Base-by-base conservation (phyloP, 2,888 invertebrate species). In the Caenorhabditis sp. region DNA sequence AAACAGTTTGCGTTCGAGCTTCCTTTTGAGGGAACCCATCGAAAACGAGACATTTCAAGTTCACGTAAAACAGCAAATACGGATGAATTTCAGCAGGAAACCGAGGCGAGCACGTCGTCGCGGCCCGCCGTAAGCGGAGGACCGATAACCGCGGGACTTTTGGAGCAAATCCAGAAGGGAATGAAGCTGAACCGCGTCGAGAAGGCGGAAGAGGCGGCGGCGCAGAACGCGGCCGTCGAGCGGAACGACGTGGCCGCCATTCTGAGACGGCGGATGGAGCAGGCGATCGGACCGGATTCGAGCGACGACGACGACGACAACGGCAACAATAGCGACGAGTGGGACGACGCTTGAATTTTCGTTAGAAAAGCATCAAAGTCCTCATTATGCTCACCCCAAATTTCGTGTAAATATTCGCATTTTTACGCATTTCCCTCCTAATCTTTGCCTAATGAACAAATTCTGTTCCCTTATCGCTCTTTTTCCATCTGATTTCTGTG, bases 211-310 rank as follows among this genome's bases (percentile, higher is more conserved):
- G 86, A 87, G 59, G 74, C 65, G 43, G 86, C 75, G 17, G 80
- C 83, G 17, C 82, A 83, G 45, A 78, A 81, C 37, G 82, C 83
- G 2, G 80, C 79, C 7, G 61, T 74, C 11, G 73, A 81, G 22
- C 63, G 68, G 15, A 86, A 89, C 63, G 85, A 87, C 53, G 88
- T 89, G 52, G 89, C 88, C 9, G 88, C 87, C 9, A 87, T 89
- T 70, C 75, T 89, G 61, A 80, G 79, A 37, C 70, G 85, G 50
- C 63, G 88, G 53, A 86, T 89, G 87, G 84, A 88, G 43, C 87
- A 86, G 65, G 85, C 83, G 32, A 79, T 75, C 41, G 83, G 82
- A n/a, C n/a, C n/a, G n/a, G 79, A 78, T 26, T 68, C 78, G 45
- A 71, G 72, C 39, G 77, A 74, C 58, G 78, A 82, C 17, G 84